phyloP scores from a whole-genome alignment of 2,113 vertebrate genomes.

The Sinocyclocheilus rhinocerous region DNA sequence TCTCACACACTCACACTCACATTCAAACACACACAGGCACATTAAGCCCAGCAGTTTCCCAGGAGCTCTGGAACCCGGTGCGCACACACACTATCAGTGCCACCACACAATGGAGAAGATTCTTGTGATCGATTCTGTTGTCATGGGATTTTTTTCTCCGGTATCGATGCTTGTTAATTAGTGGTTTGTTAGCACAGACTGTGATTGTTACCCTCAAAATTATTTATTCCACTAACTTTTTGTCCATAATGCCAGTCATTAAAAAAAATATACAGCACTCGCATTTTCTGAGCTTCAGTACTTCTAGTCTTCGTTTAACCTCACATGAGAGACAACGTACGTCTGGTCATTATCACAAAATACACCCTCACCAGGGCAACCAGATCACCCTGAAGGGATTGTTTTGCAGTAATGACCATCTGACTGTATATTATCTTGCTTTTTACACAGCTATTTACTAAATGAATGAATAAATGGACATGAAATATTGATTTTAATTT shows the following conservation, averaged over 20 bases:
- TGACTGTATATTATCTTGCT: background rate
- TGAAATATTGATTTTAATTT: conserved; percentile 1
- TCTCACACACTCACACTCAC: conserved; percentile 41
- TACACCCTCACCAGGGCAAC: background rate
- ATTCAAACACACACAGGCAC: conserved; percentile 33
- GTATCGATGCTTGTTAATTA: conserved; percentile 49
- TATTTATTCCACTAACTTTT: background rate
- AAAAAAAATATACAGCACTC: background rate
- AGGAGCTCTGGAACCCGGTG: background rate
- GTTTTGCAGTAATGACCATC: background rate
- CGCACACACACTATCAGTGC: conserved; percentile 24
- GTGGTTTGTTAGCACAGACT: conserved; percentile 26
- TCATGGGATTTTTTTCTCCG: conserved; percentile 46
- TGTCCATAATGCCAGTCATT: background rate
- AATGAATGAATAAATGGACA: conserved; percentile 8
- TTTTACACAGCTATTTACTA: background rate
- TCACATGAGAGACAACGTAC: background rate
- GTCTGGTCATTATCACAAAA: background rate
- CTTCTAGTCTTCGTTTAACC: background rate
- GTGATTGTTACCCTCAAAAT: conserved; percentile 13
- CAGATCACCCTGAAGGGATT: background rate
- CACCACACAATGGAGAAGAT: conserved; percentile 42
- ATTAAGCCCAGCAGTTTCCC: conserved; percentile 41
- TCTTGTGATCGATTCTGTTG: conserved; percentile 57
- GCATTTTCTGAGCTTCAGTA: background rate